These are phyloP conservation scores for Melanotaenia pygmaea DNA, from an alignment of 2,797 vertebrate species.

Conservation along the genomic window DNA sequence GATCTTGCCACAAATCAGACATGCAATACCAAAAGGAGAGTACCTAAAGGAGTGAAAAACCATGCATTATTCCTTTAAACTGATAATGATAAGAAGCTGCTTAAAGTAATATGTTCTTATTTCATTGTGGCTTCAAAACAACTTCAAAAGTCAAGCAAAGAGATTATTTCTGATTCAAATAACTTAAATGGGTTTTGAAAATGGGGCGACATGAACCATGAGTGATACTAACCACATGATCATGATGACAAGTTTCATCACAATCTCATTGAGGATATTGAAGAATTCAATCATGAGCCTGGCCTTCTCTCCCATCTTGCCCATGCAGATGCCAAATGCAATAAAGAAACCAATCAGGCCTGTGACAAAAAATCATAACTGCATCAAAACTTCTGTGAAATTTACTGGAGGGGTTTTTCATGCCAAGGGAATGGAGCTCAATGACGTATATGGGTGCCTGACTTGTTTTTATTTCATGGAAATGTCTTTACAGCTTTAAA, in stretches of 20 bases:
- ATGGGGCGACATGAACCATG: constrained; percentile 60
- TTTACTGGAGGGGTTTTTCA: constrained; percentile 3
- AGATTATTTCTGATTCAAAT: constrained; percentile 54
- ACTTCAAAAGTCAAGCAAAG: constrained; percentile 22
- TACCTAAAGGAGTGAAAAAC: constrained; percentile 85
- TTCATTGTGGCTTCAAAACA: constrained; percentile 43
- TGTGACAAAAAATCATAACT: constrained; percentile 74
- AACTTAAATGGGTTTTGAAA: constrained; percentile 44
- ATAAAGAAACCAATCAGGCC: constrained; percentile 99
- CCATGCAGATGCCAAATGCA: constrained; percentile 98
- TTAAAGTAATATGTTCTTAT: constrained; percentile 6
- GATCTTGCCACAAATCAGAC: constrained; percentile 98
- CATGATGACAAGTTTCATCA: constrained; percentile 98
- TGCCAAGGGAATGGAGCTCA: neutral
- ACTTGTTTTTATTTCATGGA: neutral
- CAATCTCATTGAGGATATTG: constrained; percentile 98
- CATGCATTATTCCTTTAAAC: constrained; percentile 29
- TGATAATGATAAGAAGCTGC: neutral
- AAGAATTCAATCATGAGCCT: constrained; percentile 99
- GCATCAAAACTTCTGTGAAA: constrained; percentile 32
- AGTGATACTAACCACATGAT: constrained; percentile 96
- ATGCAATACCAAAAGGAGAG: constrained; percentile 97
- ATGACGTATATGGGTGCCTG: neutral
- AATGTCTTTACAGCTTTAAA: constrained; percentile 16
- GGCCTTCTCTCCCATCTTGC: constrained; percentile 98